These are phyloP conservation scores for Heteromurus nitidus DNA, from an alignment of 2,888 invertebrate genomes.

Conservation along the genomic window DNA sequence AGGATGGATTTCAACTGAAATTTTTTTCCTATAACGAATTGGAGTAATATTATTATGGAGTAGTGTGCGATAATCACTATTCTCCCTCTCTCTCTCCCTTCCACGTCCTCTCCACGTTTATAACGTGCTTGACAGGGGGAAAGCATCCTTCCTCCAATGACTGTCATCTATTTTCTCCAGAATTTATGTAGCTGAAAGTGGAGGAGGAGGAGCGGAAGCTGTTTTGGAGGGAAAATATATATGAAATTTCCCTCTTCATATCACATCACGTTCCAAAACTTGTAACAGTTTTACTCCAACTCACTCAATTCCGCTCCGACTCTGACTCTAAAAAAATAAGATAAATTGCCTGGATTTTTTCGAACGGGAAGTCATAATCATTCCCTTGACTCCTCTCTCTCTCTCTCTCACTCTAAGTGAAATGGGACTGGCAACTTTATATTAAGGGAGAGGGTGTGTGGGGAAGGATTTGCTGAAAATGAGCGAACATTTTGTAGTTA, in stretches of 20 bases:
- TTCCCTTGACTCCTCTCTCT: slow-evolving; percentile 27
- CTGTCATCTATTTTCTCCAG: slow-evolving; percentile 51
- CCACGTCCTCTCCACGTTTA: slow-evolving; percentile 55
- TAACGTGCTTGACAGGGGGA: slow-evolving; percentile 68
- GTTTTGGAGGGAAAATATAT: slow-evolving; percentile 6
- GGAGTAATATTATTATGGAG: too few species aligned
- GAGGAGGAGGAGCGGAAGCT: neutral
- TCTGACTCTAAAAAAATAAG: too few species aligned
- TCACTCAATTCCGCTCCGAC: slow-evolving; percentile 47
- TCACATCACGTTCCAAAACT: slow-evolving; percentile 19
- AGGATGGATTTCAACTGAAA: too few species aligned
- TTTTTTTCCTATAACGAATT: too few species aligned
- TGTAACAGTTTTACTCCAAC: slow-evolving; percentile 34
- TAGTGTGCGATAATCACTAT: slow-evolving; percentile 54
- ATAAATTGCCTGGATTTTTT: slow-evolving; percentile 50
- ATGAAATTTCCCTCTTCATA: neutral
- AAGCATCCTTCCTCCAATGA: slow-evolving; percentile 65
- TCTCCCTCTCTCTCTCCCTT: too few species aligned
- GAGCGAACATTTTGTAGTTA: neutral
- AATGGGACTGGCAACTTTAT: too few species aligned
- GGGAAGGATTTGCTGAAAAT: too few species aligned
- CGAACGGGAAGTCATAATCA: neutral
- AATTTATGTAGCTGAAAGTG: slow-evolving; percentile 46
- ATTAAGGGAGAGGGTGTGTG: too few species aligned
- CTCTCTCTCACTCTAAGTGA: neutral